phyloP scores from a whole-genome alignment of 2,797 vertebrate genomes.

The Gymnocypris eckloni region DNA sequence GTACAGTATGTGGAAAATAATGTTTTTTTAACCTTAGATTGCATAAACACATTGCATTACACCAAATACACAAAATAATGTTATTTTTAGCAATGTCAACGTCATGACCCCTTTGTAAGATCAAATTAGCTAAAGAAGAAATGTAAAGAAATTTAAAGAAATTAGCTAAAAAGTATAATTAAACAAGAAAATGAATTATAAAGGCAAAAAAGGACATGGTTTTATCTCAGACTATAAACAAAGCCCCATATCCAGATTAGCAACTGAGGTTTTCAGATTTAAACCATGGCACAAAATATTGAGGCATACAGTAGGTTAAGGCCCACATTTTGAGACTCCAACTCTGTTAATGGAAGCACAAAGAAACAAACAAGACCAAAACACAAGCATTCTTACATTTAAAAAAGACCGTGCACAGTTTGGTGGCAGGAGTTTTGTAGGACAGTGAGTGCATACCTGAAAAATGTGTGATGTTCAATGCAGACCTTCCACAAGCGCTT shows the following conservation, averaged over 20 bases:
- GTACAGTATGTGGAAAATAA: too few species aligned
- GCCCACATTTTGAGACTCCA: neutral
- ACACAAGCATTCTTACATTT: constrained; percentile 6
- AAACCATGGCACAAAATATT: neutral
- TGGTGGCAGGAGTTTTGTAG: neutral
- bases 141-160: neutral
- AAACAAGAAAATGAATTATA: neutral
- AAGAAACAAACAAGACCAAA: neutral
- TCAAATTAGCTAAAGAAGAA: neutral
- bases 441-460: constrained; percentile 84
- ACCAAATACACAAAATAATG: too few species aligned
- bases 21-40: too few species aligned
- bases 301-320: neutral
- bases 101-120: too few species aligned
- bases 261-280: neutral
- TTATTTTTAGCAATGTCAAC: too few species aligned
- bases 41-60: too few species aligned
- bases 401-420: neutral
- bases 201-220: neutral
- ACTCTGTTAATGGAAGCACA: neutral
- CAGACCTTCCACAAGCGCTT: constrained; percentile 99
- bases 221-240: neutral
- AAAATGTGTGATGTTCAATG: constrained; percentile 99
- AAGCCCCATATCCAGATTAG: neutral
- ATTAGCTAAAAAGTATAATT: neutral